Conservation (phyloP, 2,888 invertebrate species). For the Hoplodrina blanda region DNA sequence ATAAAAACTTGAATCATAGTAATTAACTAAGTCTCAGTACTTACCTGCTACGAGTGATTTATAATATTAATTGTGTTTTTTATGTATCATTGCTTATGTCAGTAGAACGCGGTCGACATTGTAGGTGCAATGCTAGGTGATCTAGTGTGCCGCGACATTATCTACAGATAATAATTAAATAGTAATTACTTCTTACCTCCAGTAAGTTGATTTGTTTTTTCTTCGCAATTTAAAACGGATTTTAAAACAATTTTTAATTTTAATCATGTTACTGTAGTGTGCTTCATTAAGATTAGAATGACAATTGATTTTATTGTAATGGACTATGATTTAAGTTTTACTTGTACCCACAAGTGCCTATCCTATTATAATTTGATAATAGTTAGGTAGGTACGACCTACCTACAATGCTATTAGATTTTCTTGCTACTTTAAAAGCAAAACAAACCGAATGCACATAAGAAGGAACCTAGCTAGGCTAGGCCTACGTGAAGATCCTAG, state of each 20-base stretch:
- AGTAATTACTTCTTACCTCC: conserved; percentile 37
- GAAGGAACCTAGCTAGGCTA: neutral
- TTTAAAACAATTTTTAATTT: conserved; percentile 33
- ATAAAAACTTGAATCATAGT: conserved; percentile 36
- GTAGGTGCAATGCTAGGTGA: conserved; percentile 17
- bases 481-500: neutral
- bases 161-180: conserved; percentile 16
- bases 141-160: conserved; percentile 35
- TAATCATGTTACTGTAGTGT: conserved; percentile 32
- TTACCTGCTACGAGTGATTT: conserved; percentile 40
- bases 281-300: conserved; percentile 1
- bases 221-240: conserved; percentile 32
- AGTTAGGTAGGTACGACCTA: neutral
- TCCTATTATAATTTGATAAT: neutral
- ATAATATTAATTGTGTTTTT: conserved; percentile 10
- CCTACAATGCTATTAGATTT: too few species aligned
- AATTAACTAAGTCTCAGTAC: conserved; percentile 26
- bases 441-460: neutral
- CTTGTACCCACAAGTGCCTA: conserved; percentile 10
- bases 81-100: conserved; percentile 12
- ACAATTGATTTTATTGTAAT: conserved; percentile 11
- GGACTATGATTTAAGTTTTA: neutral
- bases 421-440: neutral
- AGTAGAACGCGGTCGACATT: conserved; percentile 49
- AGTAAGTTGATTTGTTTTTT: conserved; percentile 52